Evolutionary conservation across 2,888 invertebrate species (phyloP).

Genomic region (Catocala fraxini): DNA sequence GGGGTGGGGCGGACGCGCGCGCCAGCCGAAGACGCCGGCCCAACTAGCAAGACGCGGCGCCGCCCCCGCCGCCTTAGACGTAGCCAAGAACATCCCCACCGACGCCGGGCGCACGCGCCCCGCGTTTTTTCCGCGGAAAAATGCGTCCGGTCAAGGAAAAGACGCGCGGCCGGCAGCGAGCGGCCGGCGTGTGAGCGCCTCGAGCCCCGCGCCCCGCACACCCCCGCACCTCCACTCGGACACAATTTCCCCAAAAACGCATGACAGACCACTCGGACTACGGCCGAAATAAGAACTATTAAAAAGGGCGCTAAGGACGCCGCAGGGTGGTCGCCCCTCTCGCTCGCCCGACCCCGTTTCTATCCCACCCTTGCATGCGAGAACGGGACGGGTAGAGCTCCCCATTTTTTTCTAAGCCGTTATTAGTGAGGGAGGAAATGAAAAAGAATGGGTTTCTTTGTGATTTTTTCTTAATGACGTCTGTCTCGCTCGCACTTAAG

Average conservation of each 20-base stretch:
- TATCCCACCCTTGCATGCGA: slow-evolving; percentile 74
- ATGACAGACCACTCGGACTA: slow-evolving; percentile 78
- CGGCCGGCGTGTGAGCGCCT: slow-evolving; percentile 58
- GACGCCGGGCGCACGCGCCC: slow-evolving; percentile 84
- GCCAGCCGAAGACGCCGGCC: slow-evolving; percentile 85
- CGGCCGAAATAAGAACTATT: slow-evolving; percentile 83
- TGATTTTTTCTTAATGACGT: slow-evolving; percentile 82
- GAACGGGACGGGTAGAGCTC: slow-evolving; percentile 79
- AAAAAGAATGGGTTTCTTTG: slow-evolving; percentile 86
- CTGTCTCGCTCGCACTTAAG: slow-evolving; percentile 76
- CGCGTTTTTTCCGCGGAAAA: slow-evolving; percentile 87
- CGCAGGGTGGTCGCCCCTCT: slow-evolving; percentile 77
- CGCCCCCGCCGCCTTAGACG: slow-evolving; percentile 87
- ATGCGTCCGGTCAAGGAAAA: slow-evolving; percentile 86
- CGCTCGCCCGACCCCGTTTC: slow-evolving; percentile 78
- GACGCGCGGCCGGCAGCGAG: slow-evolving; percentile 73
- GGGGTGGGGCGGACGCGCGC: slow-evolving; percentile 87
- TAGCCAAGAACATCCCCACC: slow-evolving; percentile 86
- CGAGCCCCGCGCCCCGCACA: slow-evolving; percentile 49
- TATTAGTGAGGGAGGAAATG: slow-evolving; percentile 86
- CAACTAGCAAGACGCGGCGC: slow-evolving; percentile 87
- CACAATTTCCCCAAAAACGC: slow-evolving; percentile 63
- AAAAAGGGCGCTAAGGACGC: slow-evolving; percentile 81
- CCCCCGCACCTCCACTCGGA: slow-evolving; percentile 57
- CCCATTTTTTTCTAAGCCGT: slow-evolving; percentile 85